Conservation (phyloP, 2,113 vertebrate species). For the Albula goreensis region DNA sequence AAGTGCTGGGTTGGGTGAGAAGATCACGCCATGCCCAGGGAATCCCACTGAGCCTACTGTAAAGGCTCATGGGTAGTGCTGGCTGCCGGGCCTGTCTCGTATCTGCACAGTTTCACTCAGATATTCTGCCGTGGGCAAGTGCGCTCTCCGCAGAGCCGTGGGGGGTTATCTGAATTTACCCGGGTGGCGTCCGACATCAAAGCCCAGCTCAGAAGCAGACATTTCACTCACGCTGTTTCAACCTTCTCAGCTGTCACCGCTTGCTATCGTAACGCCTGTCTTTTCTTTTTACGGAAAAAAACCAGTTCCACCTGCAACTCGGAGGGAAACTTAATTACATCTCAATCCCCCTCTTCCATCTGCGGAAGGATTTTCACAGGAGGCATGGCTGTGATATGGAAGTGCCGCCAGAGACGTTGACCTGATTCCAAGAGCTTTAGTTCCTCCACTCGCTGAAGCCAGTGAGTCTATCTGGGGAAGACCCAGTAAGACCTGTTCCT, state of each 20-base stretch:
- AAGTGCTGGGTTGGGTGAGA: not conserved
- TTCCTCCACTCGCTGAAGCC: too few species aligned
- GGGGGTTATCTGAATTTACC: not conserved
- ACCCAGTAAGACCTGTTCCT: too few species aligned
- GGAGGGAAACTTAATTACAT: not conserved
- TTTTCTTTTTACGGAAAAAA: not conserved
- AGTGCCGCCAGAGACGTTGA: not conserved
- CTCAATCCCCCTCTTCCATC: not conserved
- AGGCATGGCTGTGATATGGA: too few species aligned
- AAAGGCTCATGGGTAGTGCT: not conserved
- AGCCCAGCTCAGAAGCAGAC: not conserved
- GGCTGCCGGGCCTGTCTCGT: not conserved
- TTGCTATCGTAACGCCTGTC: not conserved
- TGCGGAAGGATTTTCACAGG: not conserved
- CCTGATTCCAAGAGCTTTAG: not conserved
- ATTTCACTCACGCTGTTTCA: constrained; percentile 8
- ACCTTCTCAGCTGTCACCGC: not conserved
- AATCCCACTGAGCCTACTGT: not conserved
- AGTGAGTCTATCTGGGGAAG: too few species aligned
- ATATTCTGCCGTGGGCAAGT: not conserved
- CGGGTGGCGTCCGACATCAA: not conserved
- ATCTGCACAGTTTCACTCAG: not conserved
- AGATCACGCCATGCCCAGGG: not conserved
- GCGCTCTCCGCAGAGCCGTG: not conserved
- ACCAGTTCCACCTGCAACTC: not conserved